Evolutionary conservation across 2,113 vertebrate species (phyloP).

Genomic region (Grantiella picta): DNA sequence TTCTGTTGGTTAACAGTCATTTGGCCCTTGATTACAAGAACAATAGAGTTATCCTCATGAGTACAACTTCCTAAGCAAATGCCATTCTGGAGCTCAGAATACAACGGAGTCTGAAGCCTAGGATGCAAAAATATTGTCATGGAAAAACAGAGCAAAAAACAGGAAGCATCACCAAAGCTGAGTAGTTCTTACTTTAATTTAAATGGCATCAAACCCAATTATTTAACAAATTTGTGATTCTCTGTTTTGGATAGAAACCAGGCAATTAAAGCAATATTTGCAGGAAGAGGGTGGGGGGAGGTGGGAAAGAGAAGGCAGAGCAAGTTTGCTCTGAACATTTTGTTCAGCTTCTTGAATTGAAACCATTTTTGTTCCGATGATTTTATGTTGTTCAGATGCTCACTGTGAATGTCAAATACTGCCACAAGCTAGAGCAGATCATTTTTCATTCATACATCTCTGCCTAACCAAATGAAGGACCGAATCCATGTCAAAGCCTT

Average conservation of each 20-base stretch:
- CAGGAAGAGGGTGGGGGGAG: neutral
- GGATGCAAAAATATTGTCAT: neutral
- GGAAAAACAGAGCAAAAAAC: neutral
- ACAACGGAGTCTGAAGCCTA: neutral
- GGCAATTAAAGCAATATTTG: neutral
- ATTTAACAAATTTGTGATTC: neutral
- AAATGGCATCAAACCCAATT: neutral
- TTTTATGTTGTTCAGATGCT: neutral
- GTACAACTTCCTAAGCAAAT: neutral
- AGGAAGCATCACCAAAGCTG: neutral
- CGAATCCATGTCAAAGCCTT: neutral
- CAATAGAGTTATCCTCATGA: neutral
- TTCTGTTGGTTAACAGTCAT: neutral
- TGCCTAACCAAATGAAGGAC: neutral
- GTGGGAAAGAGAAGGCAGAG: neutral
- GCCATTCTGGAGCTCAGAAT: neutral
- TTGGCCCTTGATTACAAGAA: neutral
- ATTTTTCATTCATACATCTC: neutral
- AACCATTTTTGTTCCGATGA: neutral
- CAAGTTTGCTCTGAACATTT: neutral
- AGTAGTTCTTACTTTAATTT: neutral
- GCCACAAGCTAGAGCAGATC: neutral
- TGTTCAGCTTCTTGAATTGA: neutral
- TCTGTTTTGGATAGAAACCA: neutral
- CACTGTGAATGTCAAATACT: neutral